Percentiles rank a stretch among this genome's conserved stretches.
These are phyloP conservation scores for Stramonita haemastoma DNA, from an alignment of 2,888 invertebrate species.

Conservation along the genomic window DNA sequence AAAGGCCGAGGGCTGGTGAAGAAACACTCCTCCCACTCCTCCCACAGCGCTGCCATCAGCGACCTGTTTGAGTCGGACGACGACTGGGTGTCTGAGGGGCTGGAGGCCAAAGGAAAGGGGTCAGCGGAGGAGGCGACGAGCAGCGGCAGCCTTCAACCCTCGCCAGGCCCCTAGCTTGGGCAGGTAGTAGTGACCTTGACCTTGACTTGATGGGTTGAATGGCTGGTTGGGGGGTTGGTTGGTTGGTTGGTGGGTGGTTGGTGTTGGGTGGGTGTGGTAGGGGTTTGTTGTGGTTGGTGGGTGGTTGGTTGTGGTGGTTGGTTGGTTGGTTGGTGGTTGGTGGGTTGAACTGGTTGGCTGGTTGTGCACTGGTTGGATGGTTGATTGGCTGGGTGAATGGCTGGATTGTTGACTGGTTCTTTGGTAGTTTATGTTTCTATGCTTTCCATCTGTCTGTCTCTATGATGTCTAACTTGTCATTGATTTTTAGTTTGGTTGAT, in stretches of 20 bases:
- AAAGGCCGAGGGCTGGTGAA: slow-evolving; percentile 13
- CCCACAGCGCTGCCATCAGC: slow-evolving; percentile 46
- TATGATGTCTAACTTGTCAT: too few relatives aligned
- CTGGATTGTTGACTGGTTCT: too few relatives aligned
- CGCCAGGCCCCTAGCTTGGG: slow-evolving; percentile 40
- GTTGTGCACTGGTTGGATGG: too few relatives aligned
- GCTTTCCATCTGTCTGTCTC: too few relatives aligned
- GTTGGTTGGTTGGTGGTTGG: not conserved
- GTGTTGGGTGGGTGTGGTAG: not conserved
- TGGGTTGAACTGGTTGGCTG: too few relatives aligned
- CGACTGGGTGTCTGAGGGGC: slow-evolving; percentile 54
- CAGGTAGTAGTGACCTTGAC: not conserved
- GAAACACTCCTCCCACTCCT: slow-evolving; percentile 26
- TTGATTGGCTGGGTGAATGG: too few relatives aligned
- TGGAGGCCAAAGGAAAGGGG: not conserved
- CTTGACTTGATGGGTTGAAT: not conserved
- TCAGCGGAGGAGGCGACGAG: not conserved
- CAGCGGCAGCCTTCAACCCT: slow-evolving; percentile 37
- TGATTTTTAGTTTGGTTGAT: too few relatives aligned
- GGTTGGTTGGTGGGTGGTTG: not conserved
- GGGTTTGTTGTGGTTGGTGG: not conserved
- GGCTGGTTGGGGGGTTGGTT: not conserved
- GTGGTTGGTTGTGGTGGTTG: not conserved
- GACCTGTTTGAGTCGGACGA: slow-evolving; percentile 65
- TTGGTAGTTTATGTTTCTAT: too few relatives aligned